These are phyloP conservation scores for Acrocyrtus sp. DNA, from an alignment of 2,888 invertebrate genomes.

Conservation along the genomic window DNA sequence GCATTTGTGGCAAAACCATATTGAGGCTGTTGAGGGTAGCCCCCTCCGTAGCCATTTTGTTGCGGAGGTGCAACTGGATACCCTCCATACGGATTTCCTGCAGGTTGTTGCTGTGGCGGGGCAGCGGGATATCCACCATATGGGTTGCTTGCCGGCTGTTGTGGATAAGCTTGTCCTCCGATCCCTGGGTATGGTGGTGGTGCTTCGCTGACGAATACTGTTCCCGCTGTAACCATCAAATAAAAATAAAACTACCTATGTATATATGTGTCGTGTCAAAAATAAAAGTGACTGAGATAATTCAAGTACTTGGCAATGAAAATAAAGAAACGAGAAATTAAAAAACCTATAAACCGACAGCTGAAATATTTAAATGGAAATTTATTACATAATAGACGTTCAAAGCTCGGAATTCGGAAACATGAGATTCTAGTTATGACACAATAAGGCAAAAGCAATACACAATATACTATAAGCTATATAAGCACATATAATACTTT, in stretches of 20 bases:
- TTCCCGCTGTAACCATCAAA: slow-evolving; percentile 64
- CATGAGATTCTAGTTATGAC: no score
- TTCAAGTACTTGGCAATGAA: no score
- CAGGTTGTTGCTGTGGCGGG: slow-evolving; percentile 1
- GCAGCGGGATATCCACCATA: slow-evolving; percentile 31
- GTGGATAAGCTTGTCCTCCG: slow-evolving; percentile 25
- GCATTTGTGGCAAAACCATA: slow-evolving; percentile 9
- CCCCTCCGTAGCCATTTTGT: slow-evolving; percentile 31
- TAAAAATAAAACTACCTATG: slow-evolving; percentile 4
- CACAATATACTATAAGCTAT: no score
- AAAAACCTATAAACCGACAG: slow-evolving; percentile 1
- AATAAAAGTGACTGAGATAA: no score
- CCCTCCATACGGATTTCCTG: slow-evolving; percentile 7
- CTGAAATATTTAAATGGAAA: no score
- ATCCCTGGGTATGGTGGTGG: slow-evolving; percentile 71
- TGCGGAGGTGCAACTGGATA: slow-evolving; percentile 50
- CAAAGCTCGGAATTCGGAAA: no score
- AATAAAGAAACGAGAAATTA: background rate
- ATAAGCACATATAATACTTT: no score
- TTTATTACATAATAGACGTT: no score
- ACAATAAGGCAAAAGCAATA: no score
- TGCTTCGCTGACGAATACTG: slow-evolving; percentile 68
- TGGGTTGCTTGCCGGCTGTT: slow-evolving; percentile 19
- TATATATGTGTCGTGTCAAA: background rate
- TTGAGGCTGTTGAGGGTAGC: slow-evolving; percentile 26